phyloP scores from a whole-genome alignment of 1,140 invertebrate genomes.

The Neodiprion lecontei region DNA sequence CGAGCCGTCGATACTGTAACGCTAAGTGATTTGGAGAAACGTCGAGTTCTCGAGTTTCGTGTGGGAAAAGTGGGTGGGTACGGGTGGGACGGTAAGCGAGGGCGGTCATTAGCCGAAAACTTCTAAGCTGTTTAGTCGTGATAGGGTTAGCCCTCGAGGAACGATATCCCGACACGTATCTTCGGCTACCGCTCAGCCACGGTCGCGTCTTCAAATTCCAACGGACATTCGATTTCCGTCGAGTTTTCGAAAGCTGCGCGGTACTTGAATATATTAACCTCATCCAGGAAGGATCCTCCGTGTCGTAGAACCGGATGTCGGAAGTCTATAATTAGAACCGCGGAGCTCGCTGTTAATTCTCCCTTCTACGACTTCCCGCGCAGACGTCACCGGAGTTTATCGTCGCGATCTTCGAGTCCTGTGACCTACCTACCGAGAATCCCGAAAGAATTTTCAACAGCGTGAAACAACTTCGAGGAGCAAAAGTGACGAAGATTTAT shows the following conservation, averaged over 20 bases:
- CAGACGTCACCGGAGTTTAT: no score
- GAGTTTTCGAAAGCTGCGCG: neutral
- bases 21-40: slow-evolving; percentile 33
- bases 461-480: no score
- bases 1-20: slow-evolving; percentile 21
- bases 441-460: no score
- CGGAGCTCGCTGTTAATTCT: no score
- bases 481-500: no score
- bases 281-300: no score
- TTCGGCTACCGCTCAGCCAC: neutral
- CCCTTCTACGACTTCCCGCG: no score
- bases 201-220: neutral
- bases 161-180: no score
- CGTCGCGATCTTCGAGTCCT: no score
- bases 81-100: slow-evolving; percentile 13
- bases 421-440: no score
- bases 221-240: neutral
- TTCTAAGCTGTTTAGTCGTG: slow-evolving; percentile 34
- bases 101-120: slow-evolving; percentile 39
- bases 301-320: no score
- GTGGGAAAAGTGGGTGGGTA: slow-evolving; percentile 15
- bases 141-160: neutral
- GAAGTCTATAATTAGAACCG: no score
- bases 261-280: neutral
- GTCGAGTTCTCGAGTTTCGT: slow-evolving; percentile 17